Percentiles rank a stretch among this genome's conserved stretches.
These are phyloP conservation scores for Chionodraco myersi DNA, from an alignment of 2,113 vertebrate species.

Conservation along the genomic window DNA sequence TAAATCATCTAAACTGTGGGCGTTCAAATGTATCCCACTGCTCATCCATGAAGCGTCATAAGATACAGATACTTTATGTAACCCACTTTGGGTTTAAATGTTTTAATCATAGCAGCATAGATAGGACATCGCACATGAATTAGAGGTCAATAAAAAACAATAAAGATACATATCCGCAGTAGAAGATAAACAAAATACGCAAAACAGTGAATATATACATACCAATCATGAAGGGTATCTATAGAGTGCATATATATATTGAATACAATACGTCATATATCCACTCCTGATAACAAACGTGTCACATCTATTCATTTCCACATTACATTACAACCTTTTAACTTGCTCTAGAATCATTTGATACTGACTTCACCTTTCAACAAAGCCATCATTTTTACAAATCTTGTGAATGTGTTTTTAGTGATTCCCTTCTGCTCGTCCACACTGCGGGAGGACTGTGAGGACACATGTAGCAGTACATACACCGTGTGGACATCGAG, in stretches of 20 bases:
- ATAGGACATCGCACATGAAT: too few relatives aligned
- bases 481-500: slow-evolving; percentile 28
- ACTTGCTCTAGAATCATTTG: not conserved
- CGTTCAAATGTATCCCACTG: not conserved
- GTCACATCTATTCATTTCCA: slow-evolving; percentile 11
- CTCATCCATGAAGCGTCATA: not conserved
- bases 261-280: too few relatives aligned
- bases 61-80: too few relatives aligned
- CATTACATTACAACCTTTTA: not conserved
- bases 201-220: too few relatives aligned
- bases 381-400: not conserved
- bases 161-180: too few relatives aligned
- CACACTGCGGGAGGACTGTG: not conserved
- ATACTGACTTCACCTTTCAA: not conserved
- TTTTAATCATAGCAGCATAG: too few relatives aligned
- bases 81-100: too few relatives aligned
- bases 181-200: too few relatives aligned
- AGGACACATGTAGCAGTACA: slow-evolving; percentile 13
- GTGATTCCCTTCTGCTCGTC: not conserved
- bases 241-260: too few relatives aligned
- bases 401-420: not conserved
- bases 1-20: not conserved
- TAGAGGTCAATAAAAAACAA: too few relatives aligned
- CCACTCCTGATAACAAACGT: not conserved
- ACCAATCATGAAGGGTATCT: too few relatives aligned